Evolutionary conservation across 2,888 invertebrate species (phyloP), one percentile per base, ranked within the genome.

Genomic region (Calliphora vomitoria): DNA sequence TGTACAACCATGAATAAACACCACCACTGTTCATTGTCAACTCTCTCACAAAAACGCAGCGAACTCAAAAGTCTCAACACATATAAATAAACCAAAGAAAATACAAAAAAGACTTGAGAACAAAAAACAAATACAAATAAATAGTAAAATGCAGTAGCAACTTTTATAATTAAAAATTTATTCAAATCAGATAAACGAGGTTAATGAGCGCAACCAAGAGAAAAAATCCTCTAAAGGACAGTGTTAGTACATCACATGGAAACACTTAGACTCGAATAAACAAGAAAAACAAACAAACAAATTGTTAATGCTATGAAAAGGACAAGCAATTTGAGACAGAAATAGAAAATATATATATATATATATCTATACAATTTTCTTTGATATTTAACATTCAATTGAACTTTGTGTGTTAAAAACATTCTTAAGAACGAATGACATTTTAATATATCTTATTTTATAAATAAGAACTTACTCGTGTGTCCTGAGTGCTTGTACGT

Each of bases 101-200:
- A 31, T 13, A 15, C 3, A 35, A n/a, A 2, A 41, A 74, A 79
- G 31, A 80, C 44, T 11, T 18, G 18, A 4, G 20, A 50, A 60
- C 31, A 55, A 53, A 18, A 53, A 8, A 8, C n/a, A 79, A 68
- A 50, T 25, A 68, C 15, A 47, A 47, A 44, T 8, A 64, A 66
- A 58, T n/a, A 80, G 31, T 8, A 18, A 66, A 38, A 47, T 13
- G 18, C 31, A 38, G 58, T 35, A 58, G 20, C 15, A 85, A 80
- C 69, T 80, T 72, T 85, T 80, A 53, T 75, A 85, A 85, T 80
- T 80, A 80, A 69, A 85, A 80, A 60, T 68, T 60, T 75, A 68
- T 75, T 68, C n/a, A 75, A 62, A 75, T 68, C 50, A 80, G 15
- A 13, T 60, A 18, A 74, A 60, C 74, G 35, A 85, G 85, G 85